Conservation (phyloP, 2,888 invertebrate genomes). For the Troides oblongomaculatus region DNA sequence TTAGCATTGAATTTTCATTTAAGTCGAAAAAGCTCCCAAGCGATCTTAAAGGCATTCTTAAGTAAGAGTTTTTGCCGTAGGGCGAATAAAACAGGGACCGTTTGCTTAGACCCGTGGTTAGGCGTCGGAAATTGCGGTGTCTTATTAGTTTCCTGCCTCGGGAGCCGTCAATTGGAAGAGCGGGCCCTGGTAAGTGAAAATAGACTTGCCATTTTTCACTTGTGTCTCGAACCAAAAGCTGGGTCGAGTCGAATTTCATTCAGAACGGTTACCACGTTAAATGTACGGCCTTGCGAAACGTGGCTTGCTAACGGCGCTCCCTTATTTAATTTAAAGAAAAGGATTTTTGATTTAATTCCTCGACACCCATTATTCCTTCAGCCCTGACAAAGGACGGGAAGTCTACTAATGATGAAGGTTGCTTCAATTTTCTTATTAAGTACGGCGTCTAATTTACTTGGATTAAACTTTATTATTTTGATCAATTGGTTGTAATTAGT, state of each 20-base stretch:
- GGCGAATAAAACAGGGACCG: conserved; percentile 55
- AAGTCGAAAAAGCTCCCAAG: conserved; percentile 14
- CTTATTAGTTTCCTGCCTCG: conserved; percentile 70
- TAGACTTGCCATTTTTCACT: conserved; percentile 45
- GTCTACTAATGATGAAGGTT: conserved; percentile 8
- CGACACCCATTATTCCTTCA: conserved; percentile 5
- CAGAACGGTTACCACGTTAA: conserved; percentile 13
- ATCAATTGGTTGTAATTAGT: background rate
- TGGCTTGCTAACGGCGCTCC: background rate
- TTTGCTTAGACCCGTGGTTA: conserved; percentile 56
- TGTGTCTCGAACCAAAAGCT: conserved; percentile 24
- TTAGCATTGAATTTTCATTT: conserved; percentile 26
- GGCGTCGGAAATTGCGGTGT: conserved; percentile 70
- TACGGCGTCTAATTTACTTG: conserved; percentile 8
- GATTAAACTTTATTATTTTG: background rate
- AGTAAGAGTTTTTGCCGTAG: conserved; percentile 53
- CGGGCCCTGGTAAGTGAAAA: conserved; percentile 49
- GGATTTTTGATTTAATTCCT: conserved; percentile 7
- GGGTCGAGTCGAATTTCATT: conserved; percentile 1
- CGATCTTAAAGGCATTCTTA: conserved; percentile 40
- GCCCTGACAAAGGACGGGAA: conserved; percentile 13
- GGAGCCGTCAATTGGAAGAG: conserved; percentile 57
- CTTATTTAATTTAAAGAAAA: conserved; percentile 12
- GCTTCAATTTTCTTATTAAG: conserved; percentile 12
- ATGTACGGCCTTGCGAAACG: background rate